Percentiles rank a stretch among this genome's conserved stretches.
Evolutionary conservation across 2,797 vertebrate genomes (phyloP).

Genomic region (Sebastes hubbsi): DNA sequence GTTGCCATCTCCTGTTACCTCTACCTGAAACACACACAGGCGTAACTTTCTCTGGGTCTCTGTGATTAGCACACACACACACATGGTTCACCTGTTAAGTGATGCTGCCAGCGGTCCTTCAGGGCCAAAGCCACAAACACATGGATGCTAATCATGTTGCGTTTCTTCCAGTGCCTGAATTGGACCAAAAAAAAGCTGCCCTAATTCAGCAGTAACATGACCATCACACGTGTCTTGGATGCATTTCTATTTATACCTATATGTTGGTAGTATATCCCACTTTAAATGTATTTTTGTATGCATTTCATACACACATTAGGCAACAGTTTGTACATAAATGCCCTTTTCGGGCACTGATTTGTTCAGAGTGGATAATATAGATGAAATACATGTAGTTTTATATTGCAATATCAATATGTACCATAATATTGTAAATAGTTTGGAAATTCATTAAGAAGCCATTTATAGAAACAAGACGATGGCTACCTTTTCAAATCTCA

Average conservation of each 20-base stretch:
- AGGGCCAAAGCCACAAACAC: neutral
- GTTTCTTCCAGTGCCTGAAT: neutral
- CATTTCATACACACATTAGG: too few relatives aligned
- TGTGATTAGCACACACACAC: neutral
- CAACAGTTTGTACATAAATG: too few relatives aligned
- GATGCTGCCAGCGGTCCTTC: neutral
- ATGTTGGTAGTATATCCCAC: too few relatives aligned
- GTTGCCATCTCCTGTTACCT: slow-evolving; percentile 31
- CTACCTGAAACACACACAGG: neutral
- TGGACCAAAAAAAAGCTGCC: too few relatives aligned
- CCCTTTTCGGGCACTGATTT: neutral
- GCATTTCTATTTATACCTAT: too few relatives aligned
- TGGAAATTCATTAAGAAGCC: too few relatives aligned
- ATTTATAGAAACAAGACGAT: too few relatives aligned
- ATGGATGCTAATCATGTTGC: neutral
- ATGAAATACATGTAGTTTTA: neutral
- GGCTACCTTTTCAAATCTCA: too few relatives aligned
- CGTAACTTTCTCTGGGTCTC: neutral
- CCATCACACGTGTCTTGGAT: too few relatives aligned
- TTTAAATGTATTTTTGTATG: too few relatives aligned
- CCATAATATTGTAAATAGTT: too few relatives aligned
- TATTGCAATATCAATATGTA: neutral
- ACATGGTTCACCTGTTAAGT: neutral
- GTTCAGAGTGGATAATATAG: neutral
- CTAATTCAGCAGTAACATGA: too few relatives aligned